Evolutionary conservation across 2,888 invertebrate genomes (phyloP).

Genomic region (Cataglyphis cursor): DNA sequence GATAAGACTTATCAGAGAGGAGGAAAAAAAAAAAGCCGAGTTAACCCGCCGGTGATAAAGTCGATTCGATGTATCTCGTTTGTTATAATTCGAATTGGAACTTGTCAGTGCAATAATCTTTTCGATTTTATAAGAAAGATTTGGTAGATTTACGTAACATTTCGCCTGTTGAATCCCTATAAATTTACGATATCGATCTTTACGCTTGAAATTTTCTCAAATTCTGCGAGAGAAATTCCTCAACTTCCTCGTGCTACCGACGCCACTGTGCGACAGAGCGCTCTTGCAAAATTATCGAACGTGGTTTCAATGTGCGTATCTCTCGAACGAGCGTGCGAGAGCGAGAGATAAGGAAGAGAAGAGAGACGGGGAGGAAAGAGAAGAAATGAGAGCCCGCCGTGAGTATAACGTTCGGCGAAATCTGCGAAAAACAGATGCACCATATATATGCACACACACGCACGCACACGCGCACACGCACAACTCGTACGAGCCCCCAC

Average conservation of each 20-base stretch:
- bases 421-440: slow-evolving; percentile 32
- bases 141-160: background rate
- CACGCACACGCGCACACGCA: background rate
- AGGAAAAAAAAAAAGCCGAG: background rate
- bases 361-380: slow-evolving; percentile 21
- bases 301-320: slow-evolving; percentile 59
- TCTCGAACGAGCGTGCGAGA: slow-evolving; percentile 54
- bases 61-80: background rate
- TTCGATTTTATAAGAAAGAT: background rate
- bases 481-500: background rate
- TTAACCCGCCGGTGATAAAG: slow-evolving; percentile 8
- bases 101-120: background rate
- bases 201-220: background rate
- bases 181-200: background rate
- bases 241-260: slow-evolving; percentile 39
- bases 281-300: slow-evolving; percentile 56
- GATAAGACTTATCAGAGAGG: slow-evolving; percentile 9
- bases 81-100: background rate
- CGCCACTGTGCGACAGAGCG: slow-evolving; percentile 43
- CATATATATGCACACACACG: background rate
- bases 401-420: slow-evolving; percentile 37
- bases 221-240: background rate
- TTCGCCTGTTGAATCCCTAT: background rate
- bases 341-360: slow-evolving; percentile 39
- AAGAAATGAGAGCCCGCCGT: slow-evolving; percentile 15